Evolutionary conservation across 2,113 vertebrate species (phyloP).

Genomic region (Acanthisitta chloris): DNA sequence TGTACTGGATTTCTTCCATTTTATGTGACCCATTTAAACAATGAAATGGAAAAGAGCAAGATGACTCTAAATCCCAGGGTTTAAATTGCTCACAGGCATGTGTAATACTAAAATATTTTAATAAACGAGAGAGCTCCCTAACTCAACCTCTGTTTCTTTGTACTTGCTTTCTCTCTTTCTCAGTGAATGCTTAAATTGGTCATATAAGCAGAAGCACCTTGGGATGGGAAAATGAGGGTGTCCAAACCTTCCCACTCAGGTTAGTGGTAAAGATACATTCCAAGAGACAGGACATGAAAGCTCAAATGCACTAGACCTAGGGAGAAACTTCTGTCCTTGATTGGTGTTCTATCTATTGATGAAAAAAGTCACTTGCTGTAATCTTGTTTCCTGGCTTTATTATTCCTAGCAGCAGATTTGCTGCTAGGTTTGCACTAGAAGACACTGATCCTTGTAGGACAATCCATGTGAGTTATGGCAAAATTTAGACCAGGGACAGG

Average conservation of each 20-base stretch:
- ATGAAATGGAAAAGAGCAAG: neutral
- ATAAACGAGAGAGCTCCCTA: neutral
- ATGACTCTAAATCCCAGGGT: neutral
- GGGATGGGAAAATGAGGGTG: neutral
- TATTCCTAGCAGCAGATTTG: neutral
- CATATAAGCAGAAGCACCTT: neutral
- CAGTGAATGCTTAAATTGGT: neutral
- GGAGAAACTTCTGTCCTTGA: neutral
- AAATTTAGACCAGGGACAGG: neutral
- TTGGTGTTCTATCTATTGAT: neutral
- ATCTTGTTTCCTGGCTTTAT: neutral
- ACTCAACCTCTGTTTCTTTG: neutral
- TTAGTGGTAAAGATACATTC: neutral
- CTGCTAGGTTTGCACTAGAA: neutral
- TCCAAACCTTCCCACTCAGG: neutral
- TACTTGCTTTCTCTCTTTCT: neutral
- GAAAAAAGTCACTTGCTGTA: neutral
- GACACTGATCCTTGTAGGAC: neutral
- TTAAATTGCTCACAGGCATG: neutral
- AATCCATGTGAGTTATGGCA: neutral
- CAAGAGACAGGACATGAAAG: neutral
- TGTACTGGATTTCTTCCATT: neutral
- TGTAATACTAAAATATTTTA: neutral
- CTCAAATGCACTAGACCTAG: neutral
- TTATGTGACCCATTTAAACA: constrained; percentile 1